A percentile compares a stretch with the other conserved stretches of the same genome.
Evolutionary conservation across 2,113 vertebrate species (phyloP).

Genomic region (Microtus richardsoni): DNA sequence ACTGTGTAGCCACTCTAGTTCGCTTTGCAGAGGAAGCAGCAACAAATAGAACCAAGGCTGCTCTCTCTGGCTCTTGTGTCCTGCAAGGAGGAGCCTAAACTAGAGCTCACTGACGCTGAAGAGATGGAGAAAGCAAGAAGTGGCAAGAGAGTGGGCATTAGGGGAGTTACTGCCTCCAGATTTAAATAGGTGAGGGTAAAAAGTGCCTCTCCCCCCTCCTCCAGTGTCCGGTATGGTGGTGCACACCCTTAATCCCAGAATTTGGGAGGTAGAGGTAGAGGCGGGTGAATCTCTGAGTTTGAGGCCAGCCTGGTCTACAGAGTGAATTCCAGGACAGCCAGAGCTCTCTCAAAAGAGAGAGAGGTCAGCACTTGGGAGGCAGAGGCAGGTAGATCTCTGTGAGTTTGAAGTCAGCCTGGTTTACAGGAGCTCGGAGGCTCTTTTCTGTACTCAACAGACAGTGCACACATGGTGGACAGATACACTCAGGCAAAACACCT

Average conservation of each 20-base stretch:
- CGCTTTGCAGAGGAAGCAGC: background rate
- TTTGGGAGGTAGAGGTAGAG: background rate
- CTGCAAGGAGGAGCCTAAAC: background rate
- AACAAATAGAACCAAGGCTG: background rate
- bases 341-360: background rate
- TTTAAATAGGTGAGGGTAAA: constrained; percentile 21
- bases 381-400: background rate
- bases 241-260: background rate
- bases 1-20: background rate
- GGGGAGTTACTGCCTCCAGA: background rate
- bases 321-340: background rate
- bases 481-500: background rate
- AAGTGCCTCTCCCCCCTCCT: background rate
- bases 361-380: background rate
- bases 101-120: no score
- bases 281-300: background rate
- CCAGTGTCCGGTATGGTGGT: background rate
- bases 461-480: background rate
- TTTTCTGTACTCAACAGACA: background rate
- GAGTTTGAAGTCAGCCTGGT: background rate
- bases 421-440: background rate
- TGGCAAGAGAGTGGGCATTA: background rate
- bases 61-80: background rate
- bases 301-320: background rate
- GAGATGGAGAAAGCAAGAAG: background rate